A percentile compares a stretch with the other conserved stretches of the same genome.
phyloP scores from a whole-genome alignment of 2,888 invertebrate genomes.

The Lithosia quadra region DNA sequence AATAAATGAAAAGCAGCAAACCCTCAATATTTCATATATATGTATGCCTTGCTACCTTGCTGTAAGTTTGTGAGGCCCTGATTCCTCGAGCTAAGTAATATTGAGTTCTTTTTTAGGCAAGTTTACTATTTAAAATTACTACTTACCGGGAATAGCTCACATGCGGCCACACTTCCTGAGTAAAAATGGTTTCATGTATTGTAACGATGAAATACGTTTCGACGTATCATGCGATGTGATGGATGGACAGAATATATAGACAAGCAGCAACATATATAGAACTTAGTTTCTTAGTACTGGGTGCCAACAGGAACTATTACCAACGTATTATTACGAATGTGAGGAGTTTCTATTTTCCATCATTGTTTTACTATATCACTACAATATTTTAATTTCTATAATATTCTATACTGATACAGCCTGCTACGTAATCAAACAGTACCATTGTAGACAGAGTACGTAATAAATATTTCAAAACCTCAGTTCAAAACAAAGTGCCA shows the following conservation, averaged over 20 bases:
- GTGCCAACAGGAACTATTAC: not conserved
- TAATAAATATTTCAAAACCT: too few relatives aligned
- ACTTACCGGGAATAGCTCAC: not conserved
- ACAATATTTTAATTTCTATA: too few relatives aligned
- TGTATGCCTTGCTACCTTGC: too few relatives aligned
- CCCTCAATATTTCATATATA: too few relatives aligned
- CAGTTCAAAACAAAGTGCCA: not conserved
- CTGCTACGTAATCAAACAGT: too few relatives aligned
- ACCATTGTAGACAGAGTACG: too few relatives aligned
- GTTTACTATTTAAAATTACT: not conserved
- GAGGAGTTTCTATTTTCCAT: not conserved
- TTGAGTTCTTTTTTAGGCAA: too few relatives aligned
- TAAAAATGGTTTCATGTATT: not conserved
- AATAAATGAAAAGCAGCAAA: too few relatives aligned
- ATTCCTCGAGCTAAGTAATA: too few relatives aligned
- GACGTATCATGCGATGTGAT: not conserved
- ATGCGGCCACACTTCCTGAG: not conserved
- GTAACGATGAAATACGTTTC: not conserved
- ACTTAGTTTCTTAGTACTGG: not conserved
- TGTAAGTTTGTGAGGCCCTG: too few relatives aligned
- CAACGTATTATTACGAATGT: not conserved
- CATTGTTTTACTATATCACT: not conserved
- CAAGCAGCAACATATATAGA: too few relatives aligned
- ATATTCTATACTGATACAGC: not conserved
- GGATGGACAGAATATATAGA: too few relatives aligned